Conservation (phyloP, 2,797 vertebrate genomes). For the Zonotrichia albicollis region DNA sequence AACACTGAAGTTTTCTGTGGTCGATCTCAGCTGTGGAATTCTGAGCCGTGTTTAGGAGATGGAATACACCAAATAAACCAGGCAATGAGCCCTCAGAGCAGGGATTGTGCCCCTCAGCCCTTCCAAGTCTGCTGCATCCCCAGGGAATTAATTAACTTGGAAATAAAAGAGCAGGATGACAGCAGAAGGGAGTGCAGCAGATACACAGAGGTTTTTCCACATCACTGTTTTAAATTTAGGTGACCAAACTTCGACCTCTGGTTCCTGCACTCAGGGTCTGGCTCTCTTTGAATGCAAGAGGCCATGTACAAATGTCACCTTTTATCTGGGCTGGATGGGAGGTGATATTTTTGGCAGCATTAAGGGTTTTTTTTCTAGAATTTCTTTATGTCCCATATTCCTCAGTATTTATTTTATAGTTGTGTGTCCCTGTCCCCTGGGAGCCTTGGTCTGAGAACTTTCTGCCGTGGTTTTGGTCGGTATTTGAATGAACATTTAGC, state of each 20-base stretch:
- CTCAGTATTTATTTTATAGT: neutral
- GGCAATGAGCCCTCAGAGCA: neutral
- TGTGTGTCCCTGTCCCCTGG: neutral
- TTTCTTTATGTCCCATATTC: neutral
- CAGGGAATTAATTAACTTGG: neutral
- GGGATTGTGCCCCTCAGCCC: neutral
- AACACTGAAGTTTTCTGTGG: neutral
- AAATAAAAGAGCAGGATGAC: neutral
- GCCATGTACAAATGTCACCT: neutral
- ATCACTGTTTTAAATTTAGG: neutral
- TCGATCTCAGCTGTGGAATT: neutral
- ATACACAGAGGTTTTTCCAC: neutral
- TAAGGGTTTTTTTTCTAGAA: neutral
- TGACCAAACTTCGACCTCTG: neutral
- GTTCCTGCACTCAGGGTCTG: neutral
- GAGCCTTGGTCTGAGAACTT: slow-evolving; percentile 55
- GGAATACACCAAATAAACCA: rapidly evolving
- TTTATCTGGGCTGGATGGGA: neutral
- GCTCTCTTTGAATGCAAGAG: neutral
- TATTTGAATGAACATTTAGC: slow-evolving; percentile 64
- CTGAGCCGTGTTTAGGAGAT: neutral
- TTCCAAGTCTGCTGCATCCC: neutral
- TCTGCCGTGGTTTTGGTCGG: slow-evolving; percentile 54
- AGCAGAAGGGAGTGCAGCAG: neutral
- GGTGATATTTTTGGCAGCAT: neutral